A percentile compares a stretch with the other conserved stretches of the same genome.
These are phyloP conservation scores for Miichthys miiuy DNA, from an alignment of 2,797 vertebrate species.

Conservation along the genomic window DNA sequence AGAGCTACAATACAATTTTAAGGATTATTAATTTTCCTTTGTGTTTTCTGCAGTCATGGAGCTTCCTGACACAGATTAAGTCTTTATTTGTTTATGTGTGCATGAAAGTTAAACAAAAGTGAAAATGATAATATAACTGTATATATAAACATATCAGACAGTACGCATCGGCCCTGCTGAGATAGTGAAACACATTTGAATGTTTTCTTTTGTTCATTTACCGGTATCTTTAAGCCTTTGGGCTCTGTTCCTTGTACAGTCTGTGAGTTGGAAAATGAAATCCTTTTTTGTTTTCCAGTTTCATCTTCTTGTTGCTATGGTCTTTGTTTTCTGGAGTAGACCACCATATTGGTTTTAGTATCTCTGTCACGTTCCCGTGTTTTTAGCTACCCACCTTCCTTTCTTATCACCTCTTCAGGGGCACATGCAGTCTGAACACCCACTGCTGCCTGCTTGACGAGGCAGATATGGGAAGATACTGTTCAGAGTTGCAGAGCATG, in stretches of 20 bases:
- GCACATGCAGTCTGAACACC: conserved; percentile 54
- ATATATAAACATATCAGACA: not conserved
- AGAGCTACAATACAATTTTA: not conserved
- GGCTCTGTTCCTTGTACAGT: conserved; percentile 1
- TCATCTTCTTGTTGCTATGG: conserved; percentile 2
- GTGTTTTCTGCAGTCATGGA: not conserved
- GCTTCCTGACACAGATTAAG: not conserved
- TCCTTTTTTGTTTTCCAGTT: not conserved
- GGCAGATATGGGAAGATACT: conserved; percentile 69
- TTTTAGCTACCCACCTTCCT: conserved; percentile 15
- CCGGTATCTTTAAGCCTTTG: not conserved
- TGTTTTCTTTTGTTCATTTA: conserved; percentile 5
- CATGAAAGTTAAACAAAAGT: not conserved
- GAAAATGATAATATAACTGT: not conserved
- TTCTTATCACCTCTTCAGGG: conserved; percentile 60
- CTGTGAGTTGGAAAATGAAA: conserved; percentile 14
- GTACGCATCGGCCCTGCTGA: not conserved
- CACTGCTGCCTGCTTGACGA: conserved; percentile 60
- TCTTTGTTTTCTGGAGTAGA: conserved; percentile 27
- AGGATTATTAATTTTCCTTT: not conserved
- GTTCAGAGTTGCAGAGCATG: conserved; percentile 69
- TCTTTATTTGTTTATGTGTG: not conserved
- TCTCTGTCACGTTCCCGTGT: conserved; percentile 37
- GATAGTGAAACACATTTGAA: not conserved
- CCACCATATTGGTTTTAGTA: conserved; percentile 33